Percentiles rank a stretch among this genome's conserved stretches.
Conservation (phyloP, 2,888 invertebrate genomes). For the Leucoptera coffeella region DNA sequence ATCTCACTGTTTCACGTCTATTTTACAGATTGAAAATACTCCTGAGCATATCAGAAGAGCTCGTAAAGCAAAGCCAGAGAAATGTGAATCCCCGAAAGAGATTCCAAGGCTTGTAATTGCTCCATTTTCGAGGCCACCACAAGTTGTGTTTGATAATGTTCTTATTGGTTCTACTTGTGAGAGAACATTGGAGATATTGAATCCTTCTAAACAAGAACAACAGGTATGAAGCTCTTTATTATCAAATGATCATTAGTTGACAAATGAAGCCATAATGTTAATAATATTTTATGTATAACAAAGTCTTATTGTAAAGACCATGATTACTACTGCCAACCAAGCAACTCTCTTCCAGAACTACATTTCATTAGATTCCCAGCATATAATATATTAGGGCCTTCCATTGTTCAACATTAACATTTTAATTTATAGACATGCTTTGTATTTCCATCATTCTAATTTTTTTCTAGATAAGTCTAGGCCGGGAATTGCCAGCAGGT, state of each 20-base stretch:
- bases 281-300: too few relatives aligned
- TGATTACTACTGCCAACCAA: too few relatives aligned
- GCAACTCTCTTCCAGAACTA: too few relatives aligned
- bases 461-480: constrained; percentile 22
- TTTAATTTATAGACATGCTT: too few relatives aligned
- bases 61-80: constrained; percentile 20
- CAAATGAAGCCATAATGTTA: too few relatives aligned
- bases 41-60: constrained; percentile 31
- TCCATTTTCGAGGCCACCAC: constrained; percentile 61
- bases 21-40: constrained; percentile 41
- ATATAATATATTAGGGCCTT: too few relatives aligned
- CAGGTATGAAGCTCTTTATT: constrained; percentile 22
- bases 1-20: too few relatives aligned
- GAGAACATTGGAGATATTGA: constrained; percentile 50
- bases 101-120: constrained; percentile 51
- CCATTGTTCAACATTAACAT: too few relatives aligned
- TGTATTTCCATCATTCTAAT: neutral
- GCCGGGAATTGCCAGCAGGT: constrained; percentile 44
- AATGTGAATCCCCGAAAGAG: constrained; percentile 23
- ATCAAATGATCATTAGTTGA: too few relatives aligned
- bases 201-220: constrained; percentile 42
- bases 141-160: constrained; percentile 63
- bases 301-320: too few relatives aligned
- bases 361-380: too few relatives aligned
- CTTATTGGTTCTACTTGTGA: constrained; percentile 48